Conservation (phyloP, 1,140 invertebrate species). For the Tribolium madens region DNA sequence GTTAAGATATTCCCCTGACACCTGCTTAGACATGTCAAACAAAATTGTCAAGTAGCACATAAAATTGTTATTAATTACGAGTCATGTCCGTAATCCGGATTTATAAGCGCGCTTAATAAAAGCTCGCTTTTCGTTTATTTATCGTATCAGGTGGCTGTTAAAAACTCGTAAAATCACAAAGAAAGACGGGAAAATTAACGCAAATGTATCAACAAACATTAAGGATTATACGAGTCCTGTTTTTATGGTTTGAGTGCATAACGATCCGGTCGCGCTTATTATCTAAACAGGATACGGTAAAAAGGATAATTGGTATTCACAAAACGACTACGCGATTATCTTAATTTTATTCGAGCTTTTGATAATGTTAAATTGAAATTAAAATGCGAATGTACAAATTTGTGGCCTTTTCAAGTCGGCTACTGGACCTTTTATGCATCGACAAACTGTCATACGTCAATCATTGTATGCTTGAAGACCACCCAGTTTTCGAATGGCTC, state of each 20-base stretch:
- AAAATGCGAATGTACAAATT: constrained; percentile 25
- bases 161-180: constrained; percentile 22
- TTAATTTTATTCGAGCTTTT: constrained; percentile 9
- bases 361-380: constrained; percentile 23
- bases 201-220: neutral
- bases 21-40: constrained; percentile 43
- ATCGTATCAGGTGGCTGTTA: constrained; percentile 23
- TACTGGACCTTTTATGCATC: constrained; percentile 3
- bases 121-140: constrained; percentile 2
- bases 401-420: constrained; percentile 6
- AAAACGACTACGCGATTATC: neutral
- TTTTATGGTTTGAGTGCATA: neutral
- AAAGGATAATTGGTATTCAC: constrained; percentile 4
- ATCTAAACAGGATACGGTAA: constrained; percentile 14
- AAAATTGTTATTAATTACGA: constrained; percentile 38
- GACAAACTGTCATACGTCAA: constrained; percentile 39
- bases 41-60: constrained; percentile 41
- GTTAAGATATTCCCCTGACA: constrained; percentile 38
- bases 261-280: neutral
- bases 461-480: constrained; percentile 20
- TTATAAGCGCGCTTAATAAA: constrained; percentile 17
- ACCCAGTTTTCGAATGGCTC: constrained; percentile 42
- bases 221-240: neutral
- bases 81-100: constrained; percentile 38
- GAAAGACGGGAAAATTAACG: neutral